These are phyloP conservation scores for Troilus luridus DNA, from an alignment of 2,888 invertebrate genomes.

Conservation along the genomic window DNA sequence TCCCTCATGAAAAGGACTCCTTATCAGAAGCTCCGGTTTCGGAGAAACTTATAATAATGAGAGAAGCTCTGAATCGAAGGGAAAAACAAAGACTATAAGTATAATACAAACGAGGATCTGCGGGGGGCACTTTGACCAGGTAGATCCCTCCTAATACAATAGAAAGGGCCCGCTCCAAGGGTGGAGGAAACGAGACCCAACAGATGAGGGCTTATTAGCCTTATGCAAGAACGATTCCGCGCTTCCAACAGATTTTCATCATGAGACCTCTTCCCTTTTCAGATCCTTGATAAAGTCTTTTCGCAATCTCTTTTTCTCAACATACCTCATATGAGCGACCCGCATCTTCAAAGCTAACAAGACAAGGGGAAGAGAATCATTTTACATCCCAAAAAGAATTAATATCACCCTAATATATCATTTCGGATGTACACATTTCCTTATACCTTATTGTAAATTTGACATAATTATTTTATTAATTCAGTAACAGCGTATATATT, in stretches of 20 bases:
- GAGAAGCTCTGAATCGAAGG: not conserved
- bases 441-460: too few species aligned
- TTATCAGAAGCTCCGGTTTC: not conserved
- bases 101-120: not conserved
- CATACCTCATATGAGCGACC: not conserved
- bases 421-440: not conserved
- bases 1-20: not conserved
- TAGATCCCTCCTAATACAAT: not conserved
- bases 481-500: not conserved
- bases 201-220: conserved; percentile 31
- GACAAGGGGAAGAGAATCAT: not conserved
- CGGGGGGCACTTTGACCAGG: not conserved
- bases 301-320: not conserved
- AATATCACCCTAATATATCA: not conserved
- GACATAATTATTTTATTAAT: not conserved
- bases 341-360: not conserved
- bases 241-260: conserved; percentile 20
- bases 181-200: not conserved
- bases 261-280: not conserved
- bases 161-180: not conserved
- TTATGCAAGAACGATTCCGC: conserved; percentile 22
- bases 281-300: not conserved
- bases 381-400: not conserved
- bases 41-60: not conserved
- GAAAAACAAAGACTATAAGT: not conserved